Evolutionary conservation across 1,140 invertebrate genomes (phyloP), one percentile per base, ranked within the genome.

Genomic region (Grapholita molesta): DNA sequence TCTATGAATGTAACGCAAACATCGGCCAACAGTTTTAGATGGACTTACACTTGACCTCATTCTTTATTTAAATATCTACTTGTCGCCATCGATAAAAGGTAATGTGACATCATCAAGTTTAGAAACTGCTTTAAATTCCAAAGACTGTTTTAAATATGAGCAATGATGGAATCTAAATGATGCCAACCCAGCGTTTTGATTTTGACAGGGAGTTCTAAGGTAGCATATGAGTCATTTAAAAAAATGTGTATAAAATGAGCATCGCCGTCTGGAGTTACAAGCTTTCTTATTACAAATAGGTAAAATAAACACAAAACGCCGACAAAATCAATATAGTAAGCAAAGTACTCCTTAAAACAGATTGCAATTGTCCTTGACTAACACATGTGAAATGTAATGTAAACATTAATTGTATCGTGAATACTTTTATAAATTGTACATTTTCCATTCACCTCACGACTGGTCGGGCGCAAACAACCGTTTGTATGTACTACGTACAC

Each of bases 21-120:
- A 61, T 15, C 55, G 25, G 55, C 55, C 55, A 61, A 30, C 55
- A 3, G 25, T 61, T 61, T 61, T 61, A 61, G 25, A 32, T 28
- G 55, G 55, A 61, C 55, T 61, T 61, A 61, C 55, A 61, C 55
- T 61, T 61, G 55, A 61, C 55, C 55, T 61, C 28, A 61, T 61
- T 61, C 55, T 61, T 61, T 61, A 61, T 61, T 61, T 61, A 28
- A 61, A 61, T 61, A 61, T 25, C 25, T 57, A 57, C 11, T 57
- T 57, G 53, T 57, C 53, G n/a, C 55, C n/a, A 61, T 61, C 55
- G n/a, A 61, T 61, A 61, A 61, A 61, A 28, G 28, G 55, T 30
- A 61, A 28, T 28, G 6, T 61, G 25, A 61, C 25, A 25, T 28
- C 55, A 25, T 15, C 25, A 48, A 48, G 42, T 21, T 48, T 18